These are phyloP conservation scores for Palythoa grandiflora DNA, from an alignment of 92 coral and sea anemone species.

Conservation along the genomic window DNA sequence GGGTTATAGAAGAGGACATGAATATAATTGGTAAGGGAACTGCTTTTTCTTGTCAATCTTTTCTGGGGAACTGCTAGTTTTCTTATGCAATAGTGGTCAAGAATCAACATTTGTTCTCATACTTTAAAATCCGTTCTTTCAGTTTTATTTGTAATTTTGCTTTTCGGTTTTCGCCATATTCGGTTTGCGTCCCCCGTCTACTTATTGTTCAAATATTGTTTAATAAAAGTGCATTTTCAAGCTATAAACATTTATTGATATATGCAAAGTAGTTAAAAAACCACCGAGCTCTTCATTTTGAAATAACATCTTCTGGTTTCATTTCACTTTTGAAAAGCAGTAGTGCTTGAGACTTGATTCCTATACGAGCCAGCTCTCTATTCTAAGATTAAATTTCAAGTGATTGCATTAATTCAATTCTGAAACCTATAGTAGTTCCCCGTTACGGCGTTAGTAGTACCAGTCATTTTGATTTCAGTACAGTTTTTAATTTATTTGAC, in stretches of 20 bases:
- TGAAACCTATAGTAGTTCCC: background rate
- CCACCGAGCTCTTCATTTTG: too few relatives aligned
- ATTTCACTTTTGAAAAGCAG: background rate
- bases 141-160: background rate
- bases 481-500: background rate
- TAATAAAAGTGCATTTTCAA: too few relatives aligned
- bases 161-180: too few relatives aligned
- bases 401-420: background rate
- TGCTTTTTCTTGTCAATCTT: background rate
- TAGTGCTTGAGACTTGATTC: background rate
- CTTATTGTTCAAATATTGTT: too few relatives aligned
- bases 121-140: background rate
- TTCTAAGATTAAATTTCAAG: background rate
- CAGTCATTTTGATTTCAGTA: background rate
- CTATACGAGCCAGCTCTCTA: background rate
- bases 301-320: too few relatives aligned
- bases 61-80: background rate
- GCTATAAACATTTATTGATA: too few relatives aligned
- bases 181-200: too few relatives aligned
- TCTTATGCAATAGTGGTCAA: background rate
- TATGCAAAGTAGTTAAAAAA: too few relatives aligned
- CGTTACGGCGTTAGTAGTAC: background rate
- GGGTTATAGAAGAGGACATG: slow-evolving; percentile 88
- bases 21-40: slow-evolving; percentile 85
- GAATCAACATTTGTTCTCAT: too few relatives aligned